Evolutionary conservation across 2,113 vertebrate species (phyloP), one percentile per base, ranked within the genome.

Genomic region (Channa maculata): DNA sequence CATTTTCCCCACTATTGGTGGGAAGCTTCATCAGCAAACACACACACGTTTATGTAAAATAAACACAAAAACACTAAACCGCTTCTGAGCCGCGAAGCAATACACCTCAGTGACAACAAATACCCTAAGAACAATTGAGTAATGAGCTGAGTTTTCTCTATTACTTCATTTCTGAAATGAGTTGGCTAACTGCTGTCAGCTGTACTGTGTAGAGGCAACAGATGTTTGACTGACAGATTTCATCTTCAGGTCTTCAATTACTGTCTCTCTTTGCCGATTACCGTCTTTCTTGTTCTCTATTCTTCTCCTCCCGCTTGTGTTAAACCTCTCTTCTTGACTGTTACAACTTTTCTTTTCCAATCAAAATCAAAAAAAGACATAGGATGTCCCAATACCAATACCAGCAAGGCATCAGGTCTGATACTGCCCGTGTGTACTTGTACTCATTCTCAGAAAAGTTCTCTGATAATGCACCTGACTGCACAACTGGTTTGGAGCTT

Each of bases 221-320:
- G 24, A 3, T 38, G 58, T 13, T 2, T 75, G 83, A 80, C 39
- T 72, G 78, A 71, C 80, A 77, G 71, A 65, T 61, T 68, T 43
- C 38, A 33, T 82, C 75, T 62, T 55, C 13, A 53, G 36, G 2
- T 60, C 44, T 59, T 49, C 10, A 71, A 51, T 75, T 62, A 55
- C 14, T 13, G 8, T 66, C 53, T 71, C 46, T 64, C 15, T 41
- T 39, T 12, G 60, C 43, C n/a, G 9, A 49, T 73, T 51, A 59
- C 33, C 3, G 48, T 53, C 37, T 49, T 41, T 43, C 8, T 54
- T 50, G 50, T 55, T 61, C 46, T 53, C 37, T 13, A 44, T 53
- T 60, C 37, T 48, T 9, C 39, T 12, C 14, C 54, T 13, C 3
- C 6, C 12, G 43, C 41, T 24, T 14, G 38, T 33, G 4, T 46